Evolutionary conservation across 2,888 invertebrate species (phyloP), one percentile per base, ranked within the genome.

Genomic region (Myopa tessellatipennis): DNA sequence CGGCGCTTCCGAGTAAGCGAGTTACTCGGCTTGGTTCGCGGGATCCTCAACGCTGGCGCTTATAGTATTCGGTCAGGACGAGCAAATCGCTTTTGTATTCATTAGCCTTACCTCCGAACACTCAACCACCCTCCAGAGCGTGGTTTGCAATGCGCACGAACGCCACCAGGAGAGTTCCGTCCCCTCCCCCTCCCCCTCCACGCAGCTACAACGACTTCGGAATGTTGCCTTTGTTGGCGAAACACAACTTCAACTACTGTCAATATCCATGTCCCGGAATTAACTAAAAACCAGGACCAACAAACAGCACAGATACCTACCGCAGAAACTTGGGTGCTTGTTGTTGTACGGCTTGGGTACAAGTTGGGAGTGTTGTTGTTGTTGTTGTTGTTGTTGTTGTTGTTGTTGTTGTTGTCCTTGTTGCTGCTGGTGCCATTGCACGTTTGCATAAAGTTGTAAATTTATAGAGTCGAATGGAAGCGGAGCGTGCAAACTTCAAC

Each of bases 371-470:
- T 73, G 26, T 38, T 40, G 26, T 63, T 55, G 34, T 61, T 63
- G 34, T 34, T 50, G 65, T 34, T 10, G 38, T 38, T 74, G 52
- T 0, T 45, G 40, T n/a, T n/a, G n/a, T n/a, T n/a, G n/a, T n/a
- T n/a, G n/a, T 1, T 26, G 26, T 26, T 26, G 26, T 38, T 40
- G 26, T 63, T 55, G 34, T 61, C 50, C n/a, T 34, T 50, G 65
- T 34, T 10, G 38, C 36, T 74, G 52, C 0, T 45, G 40, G 3
- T 16, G 16, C 36, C 14, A n/a, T 38, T 3, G 12, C 50, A 12
- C 26, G 26, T 40, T 45, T 65, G 16, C 63, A 74, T 52, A 65
- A 74, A 74, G 65, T 75, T 75, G 50, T 58, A 75, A 69, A 75
- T 68, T 45, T 60, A 18, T 16, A 45, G 67, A 68, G 18, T 40